Base-by-base conservation (phyloP, 2,113 vertebrate genomes). In the Phrynocephalus versicolor region DNA sequence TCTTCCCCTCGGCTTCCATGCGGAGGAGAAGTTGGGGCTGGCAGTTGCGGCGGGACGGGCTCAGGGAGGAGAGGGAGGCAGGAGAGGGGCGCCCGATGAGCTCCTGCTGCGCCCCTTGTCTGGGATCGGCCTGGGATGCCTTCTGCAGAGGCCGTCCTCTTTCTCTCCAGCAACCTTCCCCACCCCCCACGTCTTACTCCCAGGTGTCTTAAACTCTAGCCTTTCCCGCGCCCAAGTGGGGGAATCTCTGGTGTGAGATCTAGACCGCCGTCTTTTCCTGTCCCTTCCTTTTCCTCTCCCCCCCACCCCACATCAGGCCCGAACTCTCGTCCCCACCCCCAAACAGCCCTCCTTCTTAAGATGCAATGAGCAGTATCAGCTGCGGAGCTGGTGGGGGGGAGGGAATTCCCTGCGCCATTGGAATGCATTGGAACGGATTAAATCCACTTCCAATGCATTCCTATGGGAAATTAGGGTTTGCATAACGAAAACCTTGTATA, bases 291-390 rank as follows among this genome's bases (percentile, higher is more conserved):
- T 60, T 51, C 37, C 41, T 75, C 70, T 12, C 23, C 35, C 37
- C 7, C 60, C 60, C 3, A 14, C 5, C 60, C 60, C 13, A 19
- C 60, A 19, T 62, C 18, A 4, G 3, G 15, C 3, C 18, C 18
- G 4, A 15, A 4, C 6, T 72, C 33, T 37, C 64, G 6, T 12
- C 69, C n/a, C 16, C 13, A 16, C 13, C 10, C n/a, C 13, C 23
- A 19, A 4, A 14, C 18, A 4, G 4, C 37, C 30, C 35, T 9
- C 41, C 45, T 37, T 1, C 13, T 70, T 12, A 30, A 7, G 30
- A 21, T 41, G 83, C 87, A 37, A 15, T 79, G 72, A 21, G 83
- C 35, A 41, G 81, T 3, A 80, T 80, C 84, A 80, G 77, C 77
- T 72, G 77, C 15, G 84, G n/a, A 25, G 67, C 76, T n/a, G n/a